phyloP scores from a whole-genome alignment of 2,888 invertebrate genomes.

The Vesta saturnalis region DNA sequence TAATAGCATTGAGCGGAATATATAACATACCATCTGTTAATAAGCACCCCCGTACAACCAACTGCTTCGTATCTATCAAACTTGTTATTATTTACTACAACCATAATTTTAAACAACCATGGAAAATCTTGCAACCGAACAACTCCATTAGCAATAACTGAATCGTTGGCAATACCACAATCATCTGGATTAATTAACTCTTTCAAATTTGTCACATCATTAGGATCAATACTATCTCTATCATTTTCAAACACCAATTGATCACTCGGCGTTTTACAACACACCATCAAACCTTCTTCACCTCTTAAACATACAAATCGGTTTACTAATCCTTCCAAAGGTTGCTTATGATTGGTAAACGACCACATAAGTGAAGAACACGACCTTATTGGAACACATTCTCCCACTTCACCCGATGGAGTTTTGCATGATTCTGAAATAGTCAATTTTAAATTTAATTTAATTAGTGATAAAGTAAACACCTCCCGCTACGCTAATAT shows the following conservation, averaged over 20 bases:
- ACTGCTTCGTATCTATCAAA: not conserved
- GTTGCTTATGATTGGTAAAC: no score
- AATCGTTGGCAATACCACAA: not conserved
- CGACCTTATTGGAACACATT: no score
- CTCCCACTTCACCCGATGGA: no score
- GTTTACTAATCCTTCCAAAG: no score
- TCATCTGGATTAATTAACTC: not conserved
- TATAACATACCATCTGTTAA: slow-evolving; percentile 11
- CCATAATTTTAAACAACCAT: not conserved
- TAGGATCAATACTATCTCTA: not conserved
- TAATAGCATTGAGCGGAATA: not conserved
- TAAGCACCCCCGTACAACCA: slow-evolving; percentile 8
- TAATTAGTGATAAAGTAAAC: no score
- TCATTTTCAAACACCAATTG: not conserved
- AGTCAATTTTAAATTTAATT: no score
- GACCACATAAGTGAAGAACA: no score
- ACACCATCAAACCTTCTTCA: not conserved
- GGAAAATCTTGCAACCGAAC: not conserved
- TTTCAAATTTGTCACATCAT: not conserved
- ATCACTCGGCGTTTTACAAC: not conserved
- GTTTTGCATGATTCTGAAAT: no score
- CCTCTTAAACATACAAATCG: no score
- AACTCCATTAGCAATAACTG: not conserved
- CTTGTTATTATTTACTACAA: not conserved
- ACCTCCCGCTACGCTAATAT: no score